Base-by-base conservation (phyloP, 2,113 vertebrate species). In the Microtus oregoni region DNA sequence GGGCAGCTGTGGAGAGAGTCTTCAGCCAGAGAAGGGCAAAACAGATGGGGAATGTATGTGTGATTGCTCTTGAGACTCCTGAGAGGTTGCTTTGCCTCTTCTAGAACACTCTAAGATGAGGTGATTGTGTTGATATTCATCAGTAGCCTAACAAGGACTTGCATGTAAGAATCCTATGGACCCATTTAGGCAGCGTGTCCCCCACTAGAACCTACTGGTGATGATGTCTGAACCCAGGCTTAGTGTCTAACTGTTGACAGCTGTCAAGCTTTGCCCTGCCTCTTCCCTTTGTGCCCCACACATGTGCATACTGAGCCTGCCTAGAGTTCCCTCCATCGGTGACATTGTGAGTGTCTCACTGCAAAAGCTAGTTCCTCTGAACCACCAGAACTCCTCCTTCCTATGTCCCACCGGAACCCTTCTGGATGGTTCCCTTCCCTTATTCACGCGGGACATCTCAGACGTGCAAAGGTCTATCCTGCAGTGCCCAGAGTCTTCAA, bases 91-190 rank as follows among this genome's bases (percentile, higher is more conserved):
- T 38, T 79, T 73, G 2, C 15, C 50, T 14, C 76, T 78, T 58
- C 20, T 22, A 92, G 68, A 87, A 41, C 7, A 32, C 32, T 68
- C 63, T 61, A 58, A 44, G 38, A 50, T 32, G 4, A 68, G 22
- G 4, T 22, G 32, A 24, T n/a, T 26, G 12, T n/a, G 2, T 6
- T n/a, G 41, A 50, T 22, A n/a, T 26, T 20, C 15, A 10, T 30
- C 78, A 44, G 10, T 10, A 30, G 2, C 26, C 41, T 13, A n/a
- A 72, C 61, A 78, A 41, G 55, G 24, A 11, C 55, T 58, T 30
- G 4, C n/a, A 7, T 11, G 0, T 5, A 52, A 14, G 26, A 65
- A 26, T 14, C 50, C 24, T 47, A 0, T 1, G 9, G 26, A 13
- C 19, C 41, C 11, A 19, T 67, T 8, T 32, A 47, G 47, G 50